Conservation (phyloP, 2,888 invertebrate genomes). For the Nemurella pictetii region DNA sequence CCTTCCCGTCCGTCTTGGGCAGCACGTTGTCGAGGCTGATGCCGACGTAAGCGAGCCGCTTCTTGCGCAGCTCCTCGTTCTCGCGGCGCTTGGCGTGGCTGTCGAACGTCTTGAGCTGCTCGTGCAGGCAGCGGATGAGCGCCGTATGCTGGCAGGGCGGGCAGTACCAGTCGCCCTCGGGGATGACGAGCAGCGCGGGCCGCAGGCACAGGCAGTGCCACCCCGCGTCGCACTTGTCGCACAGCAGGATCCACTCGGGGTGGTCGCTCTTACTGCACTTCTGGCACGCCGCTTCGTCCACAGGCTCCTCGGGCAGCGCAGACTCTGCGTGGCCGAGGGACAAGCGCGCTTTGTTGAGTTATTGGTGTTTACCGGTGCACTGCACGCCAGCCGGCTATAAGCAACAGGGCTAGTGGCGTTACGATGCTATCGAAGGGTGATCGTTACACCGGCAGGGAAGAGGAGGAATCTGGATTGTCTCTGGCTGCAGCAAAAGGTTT, state of each 20-base stretch:
- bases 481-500: no score
- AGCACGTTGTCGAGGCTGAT: constrained; percentile 75
- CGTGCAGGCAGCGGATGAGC: constrained; percentile 73
- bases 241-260: constrained; percentile 96
- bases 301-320: constrained; percentile 42
- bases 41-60: constrained; percentile 73
- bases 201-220: constrained; percentile 96
- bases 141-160: constrained; percentile 91
- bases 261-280: constrained; percentile 90
- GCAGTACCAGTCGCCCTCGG: constrained; percentile 98
- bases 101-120: constrained; percentile 76
- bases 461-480: no score
- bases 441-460: no score
- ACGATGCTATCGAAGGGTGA: no score
- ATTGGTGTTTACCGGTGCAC: no score
- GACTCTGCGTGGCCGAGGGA: background rate
- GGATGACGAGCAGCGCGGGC: constrained; percentile 90
- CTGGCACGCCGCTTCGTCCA: constrained; percentile 79
- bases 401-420: no score
- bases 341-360: no score
- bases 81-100: constrained; percentile 68
- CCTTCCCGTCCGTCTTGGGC: constrained; percentile 51
- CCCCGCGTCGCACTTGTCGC: constrained; percentile 94
- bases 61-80: constrained; percentile 67
- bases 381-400: no score